Conservation (phyloP, 2,797 vertebrate species). For the Sphenodon punctatus region DNA sequence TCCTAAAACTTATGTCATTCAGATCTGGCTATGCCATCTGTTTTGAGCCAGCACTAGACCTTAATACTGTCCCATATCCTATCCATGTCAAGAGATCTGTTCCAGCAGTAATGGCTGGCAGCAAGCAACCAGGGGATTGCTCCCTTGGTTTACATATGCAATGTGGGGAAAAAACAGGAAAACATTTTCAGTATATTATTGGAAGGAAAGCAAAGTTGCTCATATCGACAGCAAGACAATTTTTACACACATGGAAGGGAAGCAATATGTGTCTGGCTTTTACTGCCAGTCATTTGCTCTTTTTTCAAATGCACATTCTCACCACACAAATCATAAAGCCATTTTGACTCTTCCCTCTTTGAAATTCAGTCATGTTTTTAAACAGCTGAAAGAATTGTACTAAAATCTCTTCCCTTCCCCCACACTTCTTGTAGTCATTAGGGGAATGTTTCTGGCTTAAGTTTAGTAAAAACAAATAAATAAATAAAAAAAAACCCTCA, state of each 20-base stretch:
- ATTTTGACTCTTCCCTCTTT: not conserved
- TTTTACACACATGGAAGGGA: not conserved
- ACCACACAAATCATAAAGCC: not conserved
- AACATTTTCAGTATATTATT: slow-evolving; percentile 4
- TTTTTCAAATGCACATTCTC: not conserved
- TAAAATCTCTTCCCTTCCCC: not conserved
- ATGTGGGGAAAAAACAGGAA: not conserved
- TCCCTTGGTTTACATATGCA: not conserved
- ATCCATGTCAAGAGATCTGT: too few relatives aligned
- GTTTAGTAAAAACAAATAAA: slow-evolving; percentile 47
- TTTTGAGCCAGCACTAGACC: too few relatives aligned
- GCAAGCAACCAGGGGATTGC: too few relatives aligned
- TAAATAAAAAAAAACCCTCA: too few relatives aligned
- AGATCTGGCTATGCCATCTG: too few relatives aligned
- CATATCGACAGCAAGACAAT: not conserved
- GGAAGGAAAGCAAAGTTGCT: not conserved
- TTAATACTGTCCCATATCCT: too few relatives aligned
- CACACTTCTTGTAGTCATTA: slow-evolving; percentile 35
- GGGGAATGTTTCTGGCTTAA: slow-evolving; percentile 25
- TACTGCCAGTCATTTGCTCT: not conserved
- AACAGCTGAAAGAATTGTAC: slow-evolving; percentile 13
- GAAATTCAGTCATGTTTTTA: slow-evolving; percentile 26
- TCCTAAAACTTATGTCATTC: too few relatives aligned
- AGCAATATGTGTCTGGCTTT: slow-evolving; percentile 4
- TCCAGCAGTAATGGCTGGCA: too few relatives aligned